These are phyloP conservation scores for Coelinius sp. DNA, from an alignment of 2,888 invertebrate genomes.

Conservation along the genomic window DNA sequence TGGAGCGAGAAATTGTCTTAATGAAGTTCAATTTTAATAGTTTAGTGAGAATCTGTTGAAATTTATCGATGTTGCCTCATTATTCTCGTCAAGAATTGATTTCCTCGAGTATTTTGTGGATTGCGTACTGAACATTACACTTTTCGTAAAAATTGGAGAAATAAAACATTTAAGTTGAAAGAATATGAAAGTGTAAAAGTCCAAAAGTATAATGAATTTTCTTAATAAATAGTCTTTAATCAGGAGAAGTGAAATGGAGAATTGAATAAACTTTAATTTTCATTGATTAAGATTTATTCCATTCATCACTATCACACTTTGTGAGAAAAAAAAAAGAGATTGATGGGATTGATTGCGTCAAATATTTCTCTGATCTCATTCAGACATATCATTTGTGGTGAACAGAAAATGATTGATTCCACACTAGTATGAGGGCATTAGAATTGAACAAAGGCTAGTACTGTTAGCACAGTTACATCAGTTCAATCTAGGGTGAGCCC, in stretches of 20 bases:
- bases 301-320: neutral
- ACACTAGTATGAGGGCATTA: neutral
- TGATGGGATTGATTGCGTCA: neutral
- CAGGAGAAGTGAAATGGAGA: neutral
- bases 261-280: neutral
- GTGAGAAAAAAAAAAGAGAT: neutral
- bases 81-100: no score
- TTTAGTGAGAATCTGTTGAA: neutral
- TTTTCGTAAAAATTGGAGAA: neutral
- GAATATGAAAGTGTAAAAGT: no score
- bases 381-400: neutral
- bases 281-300: neutral
- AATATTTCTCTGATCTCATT: neutral
- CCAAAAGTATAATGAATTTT: no score
- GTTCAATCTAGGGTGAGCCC: conserved; percentile 11
- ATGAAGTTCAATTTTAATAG: neutral
- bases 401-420: conserved; percentile 17
- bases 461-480: conserved; percentile 20
- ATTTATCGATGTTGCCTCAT: neutral
- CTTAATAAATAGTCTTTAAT: neutral
- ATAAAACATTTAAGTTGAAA: neutral
- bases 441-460: neutral
- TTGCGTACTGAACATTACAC: no score
- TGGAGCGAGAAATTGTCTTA: conserved; percentile 9
- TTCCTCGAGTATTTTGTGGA: no score